Evolutionary conservation across 2,113 vertebrate species (phyloP).

Genomic region (Sinocyclocheilus grahami): DNA sequence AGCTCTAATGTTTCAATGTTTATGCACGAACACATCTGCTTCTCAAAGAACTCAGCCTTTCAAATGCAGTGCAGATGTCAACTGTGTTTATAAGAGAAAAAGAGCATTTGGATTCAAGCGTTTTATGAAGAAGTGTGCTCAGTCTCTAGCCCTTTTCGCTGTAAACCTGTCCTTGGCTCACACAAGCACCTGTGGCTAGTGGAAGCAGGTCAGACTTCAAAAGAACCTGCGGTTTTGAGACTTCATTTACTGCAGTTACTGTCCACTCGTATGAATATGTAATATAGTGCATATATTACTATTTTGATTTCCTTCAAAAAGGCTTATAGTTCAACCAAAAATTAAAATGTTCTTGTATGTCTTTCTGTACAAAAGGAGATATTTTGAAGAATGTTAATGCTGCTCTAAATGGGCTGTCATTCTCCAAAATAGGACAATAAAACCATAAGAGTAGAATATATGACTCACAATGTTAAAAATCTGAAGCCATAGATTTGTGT

Average conservation of each 20-base stretch:
- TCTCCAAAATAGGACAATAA: background rate
- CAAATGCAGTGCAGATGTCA: constrained; percentile 65
- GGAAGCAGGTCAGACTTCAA: constrained; percentile 49
- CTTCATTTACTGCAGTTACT: constrained; percentile 1
- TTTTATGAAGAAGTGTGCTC: constrained; percentile 55
- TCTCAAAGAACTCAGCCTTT: constrained; percentile 46
- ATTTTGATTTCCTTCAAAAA: constrained; percentile 2
- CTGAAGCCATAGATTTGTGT: too few species aligned
- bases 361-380: too few species aligned
- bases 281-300: background rate
- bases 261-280: background rate
- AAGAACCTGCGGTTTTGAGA: constrained; percentile 13
- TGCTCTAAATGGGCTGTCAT: background rate
- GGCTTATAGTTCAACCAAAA: background rate
- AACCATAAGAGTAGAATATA: too few species aligned
- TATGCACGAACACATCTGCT: constrained; percentile 64
- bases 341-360: too few species aligned
- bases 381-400: background rate
- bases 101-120: constrained; percentile 52
- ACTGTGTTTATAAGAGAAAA: constrained; percentile 53
- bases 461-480: too few species aligned
- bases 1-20: constrained; percentile 60
- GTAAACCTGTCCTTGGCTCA: constrained; percentile 47
- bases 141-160: constrained; percentile 28
- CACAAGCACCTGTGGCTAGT: constrained; percentile 48